Conservation (phyloP, 2,888 invertebrate species). For the Andrena dorsata region DNA sequence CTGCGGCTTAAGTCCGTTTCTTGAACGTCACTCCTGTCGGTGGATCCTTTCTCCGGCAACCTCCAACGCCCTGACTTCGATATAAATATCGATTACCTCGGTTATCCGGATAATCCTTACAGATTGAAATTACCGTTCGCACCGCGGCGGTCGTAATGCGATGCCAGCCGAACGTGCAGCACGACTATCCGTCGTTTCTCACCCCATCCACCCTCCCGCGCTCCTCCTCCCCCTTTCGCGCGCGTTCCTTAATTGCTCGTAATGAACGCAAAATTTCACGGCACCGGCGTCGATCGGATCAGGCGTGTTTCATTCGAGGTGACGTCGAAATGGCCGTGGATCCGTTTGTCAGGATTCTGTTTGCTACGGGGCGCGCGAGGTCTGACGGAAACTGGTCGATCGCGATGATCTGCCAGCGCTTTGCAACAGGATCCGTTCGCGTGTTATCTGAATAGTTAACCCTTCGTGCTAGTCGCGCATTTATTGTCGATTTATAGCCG, state of each 20-base stretch:
- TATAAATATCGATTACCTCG: conserved; percentile 81
- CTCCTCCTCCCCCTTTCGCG: conserved; percentile 10
- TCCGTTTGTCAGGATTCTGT: conserved; percentile 9
- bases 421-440: conserved; percentile 8
- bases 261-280: conserved; percentile 54
- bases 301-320: conserved; percentile 43
- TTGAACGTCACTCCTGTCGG: conserved; percentile 51
- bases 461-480: conserved; percentile 28
- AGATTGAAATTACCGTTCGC: conserved; percentile 80
- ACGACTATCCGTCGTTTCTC: conserved; percentile 40
- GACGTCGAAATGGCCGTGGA: background rate
- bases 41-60: conserved; percentile 45
- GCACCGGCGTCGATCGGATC: conserved; percentile 9
- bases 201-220: conserved; percentile 18
- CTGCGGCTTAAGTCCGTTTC: conserved; percentile 64
- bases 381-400: conserved; percentile 1
- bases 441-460: conserved; percentile 29
- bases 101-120: conserved; percentile 81
- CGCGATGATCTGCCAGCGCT: conserved; percentile 5
- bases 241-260: conserved; percentile 56
- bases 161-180: conserved; percentile 48
- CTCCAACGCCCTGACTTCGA: conserved; percentile 57
- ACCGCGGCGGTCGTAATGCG: conserved; percentile 40
- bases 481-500: conserved; percentile 41
- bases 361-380: background rate